These are phyloP conservation scores for Phlogophora meticulosa DNA, from an alignment of 2,888 invertebrate species.

Conservation along the genomic window DNA sequence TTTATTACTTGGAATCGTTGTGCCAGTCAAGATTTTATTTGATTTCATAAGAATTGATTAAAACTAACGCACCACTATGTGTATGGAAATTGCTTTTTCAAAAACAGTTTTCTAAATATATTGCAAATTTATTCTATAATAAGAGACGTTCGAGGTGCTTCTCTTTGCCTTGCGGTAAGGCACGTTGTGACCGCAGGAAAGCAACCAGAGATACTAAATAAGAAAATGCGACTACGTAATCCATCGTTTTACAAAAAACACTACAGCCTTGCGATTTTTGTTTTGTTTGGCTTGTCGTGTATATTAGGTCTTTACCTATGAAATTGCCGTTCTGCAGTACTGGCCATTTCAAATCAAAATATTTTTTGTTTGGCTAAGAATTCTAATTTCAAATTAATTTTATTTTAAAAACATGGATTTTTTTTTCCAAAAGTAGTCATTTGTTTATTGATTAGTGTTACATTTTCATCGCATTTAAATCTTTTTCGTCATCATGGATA, in stretches of 20 bases:
- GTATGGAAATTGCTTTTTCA: slow-evolving; percentile 37
- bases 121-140: slow-evolving; percentile 48
- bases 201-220: not conserved
- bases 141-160: not conserved
- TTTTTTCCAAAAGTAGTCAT: too few species aligned
- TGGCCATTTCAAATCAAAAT: too few species aligned
- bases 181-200: not conserved
- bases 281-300: not conserved
- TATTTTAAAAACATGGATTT: too few species aligned
- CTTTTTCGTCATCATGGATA: too few species aligned
- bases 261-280: too few species aligned
- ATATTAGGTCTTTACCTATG: too few species aligned
- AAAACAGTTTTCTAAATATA: slow-evolving; percentile 42
- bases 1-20: not conserved
- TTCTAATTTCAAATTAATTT: too few species aligned
- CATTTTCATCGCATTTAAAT: too few species aligned
- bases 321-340: too few species aligned
- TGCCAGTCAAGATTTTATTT: too few species aligned
- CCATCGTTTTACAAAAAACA: not conserved
- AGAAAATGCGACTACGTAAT: not conserved
- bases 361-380: too few species aligned
- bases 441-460: too few species aligned
- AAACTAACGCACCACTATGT: slow-evolving; percentile 11
- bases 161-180: not conserved
- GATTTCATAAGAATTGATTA: not conserved